Base-by-base conservation (phyloP, 1,140 invertebrate species). In the Limonius californicus region DNA sequence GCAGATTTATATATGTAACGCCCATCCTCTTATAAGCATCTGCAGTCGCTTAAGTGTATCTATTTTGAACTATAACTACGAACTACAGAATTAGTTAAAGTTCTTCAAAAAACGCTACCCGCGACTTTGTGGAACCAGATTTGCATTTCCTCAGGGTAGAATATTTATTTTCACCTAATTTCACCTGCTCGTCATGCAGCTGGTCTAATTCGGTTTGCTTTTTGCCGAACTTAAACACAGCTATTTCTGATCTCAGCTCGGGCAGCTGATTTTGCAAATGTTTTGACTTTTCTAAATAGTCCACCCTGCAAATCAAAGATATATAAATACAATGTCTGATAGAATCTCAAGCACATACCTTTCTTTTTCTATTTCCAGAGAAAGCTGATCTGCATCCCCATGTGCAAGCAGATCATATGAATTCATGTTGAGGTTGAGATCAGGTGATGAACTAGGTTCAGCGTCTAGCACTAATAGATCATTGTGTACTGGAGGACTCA, bases 41-140 rank as follows among this genome's bases (percentile, higher is more conserved):
- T 27, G 23, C 23, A 27, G 3, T 27, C 9, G 3, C 3, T 4
- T 27, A 4, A 4, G 3, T 27, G 23, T 9, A 27, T 9, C 23
- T 39, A 39, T n/a, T 6, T 39, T 9, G 1, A 39, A 39, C 35
- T 9, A 39, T 39, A 35, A 35, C 23, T 27, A 27, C 23, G 11
- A 39, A 39, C n/a, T 39, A 39, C 2, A 39, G 8, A 18, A 2
- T 16, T 50, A 55, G 27, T 59, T 84, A 96, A 60, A 97, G 84
- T 71, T 97, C 92, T 78, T 97, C 94, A 77, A 95, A 97, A 79
- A 95, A 95, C 45, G 92, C 92, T n/a, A 97, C 92, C 68, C 94
- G 82, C 3, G 93, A 90, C 80, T 94, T 93, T 0, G 94, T 95
- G 47, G 93, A 92, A 56, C 91, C 93, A 15, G 92, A 90, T 73